Evolutionary conservation across 2,797 vertebrate genomes (phyloP).

Genomic region (Ctenopoma multispine): DNA sequence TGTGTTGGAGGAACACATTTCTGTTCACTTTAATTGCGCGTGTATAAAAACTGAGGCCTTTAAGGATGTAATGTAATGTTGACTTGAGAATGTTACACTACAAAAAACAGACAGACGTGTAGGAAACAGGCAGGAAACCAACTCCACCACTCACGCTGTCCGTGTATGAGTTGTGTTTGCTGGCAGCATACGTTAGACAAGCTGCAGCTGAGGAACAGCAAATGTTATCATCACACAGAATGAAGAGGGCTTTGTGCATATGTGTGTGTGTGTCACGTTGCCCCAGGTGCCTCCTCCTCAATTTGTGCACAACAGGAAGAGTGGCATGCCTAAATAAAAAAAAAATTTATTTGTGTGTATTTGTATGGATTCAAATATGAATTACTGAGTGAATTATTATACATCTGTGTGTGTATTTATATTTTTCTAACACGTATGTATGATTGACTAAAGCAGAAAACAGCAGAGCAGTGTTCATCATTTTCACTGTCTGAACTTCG

Average conservation of each 20-base stretch:
- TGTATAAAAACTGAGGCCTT: neutral
- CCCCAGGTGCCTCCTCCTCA: conserved; percentile 66
- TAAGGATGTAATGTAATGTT: neutral
- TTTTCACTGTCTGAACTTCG: conserved; percentile 10
- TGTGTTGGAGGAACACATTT: too few species aligned
- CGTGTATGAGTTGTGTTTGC: conserved; percentile 18
- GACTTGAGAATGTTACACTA: neutral
- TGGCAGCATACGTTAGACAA: conserved; percentile 7
- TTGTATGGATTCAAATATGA: neutral
- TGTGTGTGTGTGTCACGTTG: conserved; percentile 37
- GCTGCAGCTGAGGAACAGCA: conserved; percentile 29
- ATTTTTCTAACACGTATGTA: neutral
- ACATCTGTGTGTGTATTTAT: neutral
- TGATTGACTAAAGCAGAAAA: neutral
- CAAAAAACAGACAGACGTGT: neutral
- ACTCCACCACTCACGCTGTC: conserved; percentile 2
- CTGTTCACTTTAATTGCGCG: too few species aligned
- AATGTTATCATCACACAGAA: conserved; percentile 19
- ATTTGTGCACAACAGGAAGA: conserved; percentile 51
- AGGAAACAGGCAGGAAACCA: neutral
- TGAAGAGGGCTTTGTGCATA: conserved; percentile 23
- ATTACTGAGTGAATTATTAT: neutral
- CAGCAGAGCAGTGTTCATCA: neutral
- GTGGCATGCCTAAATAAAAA: conserved; percentile 23
- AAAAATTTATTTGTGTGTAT: too few species aligned